Evolutionary conservation across 2,888 invertebrate genomes (phyloP).

Genomic region (Salpingus planirostris): DNA sequence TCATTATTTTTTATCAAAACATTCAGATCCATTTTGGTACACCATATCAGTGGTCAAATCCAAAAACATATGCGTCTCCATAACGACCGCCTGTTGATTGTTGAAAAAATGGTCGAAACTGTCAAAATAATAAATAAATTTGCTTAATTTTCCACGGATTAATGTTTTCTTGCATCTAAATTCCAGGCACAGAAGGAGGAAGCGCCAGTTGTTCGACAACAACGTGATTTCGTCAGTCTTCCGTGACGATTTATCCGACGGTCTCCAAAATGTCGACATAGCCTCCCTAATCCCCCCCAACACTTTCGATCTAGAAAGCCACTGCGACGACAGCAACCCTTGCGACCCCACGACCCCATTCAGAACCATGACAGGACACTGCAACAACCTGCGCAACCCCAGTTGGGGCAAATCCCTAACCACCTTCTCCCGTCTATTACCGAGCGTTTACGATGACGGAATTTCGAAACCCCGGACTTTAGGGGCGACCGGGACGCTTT

Average conservation of each 20-base stretch:
- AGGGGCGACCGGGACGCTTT: conserved; percentile 62
- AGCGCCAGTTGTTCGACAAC: conserved; percentile 66
- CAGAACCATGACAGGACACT: conserved; percentile 72
- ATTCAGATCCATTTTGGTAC: too few relatives aligned
- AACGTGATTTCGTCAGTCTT: conserved; percentile 49
- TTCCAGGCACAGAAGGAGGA: conserved; percentile 49
- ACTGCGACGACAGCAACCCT: conserved; percentile 59
- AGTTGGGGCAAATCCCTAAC: conserved; percentile 75
- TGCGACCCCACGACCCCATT: conserved; percentile 66
- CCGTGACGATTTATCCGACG: conserved; percentile 63
- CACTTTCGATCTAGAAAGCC: conserved; percentile 54
- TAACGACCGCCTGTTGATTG: too few relatives aligned
- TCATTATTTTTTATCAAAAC: too few relatives aligned
- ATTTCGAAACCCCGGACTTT: conserved; percentile 70
- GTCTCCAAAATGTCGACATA: conserved; percentile 71
- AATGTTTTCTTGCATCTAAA: too few relatives aligned
- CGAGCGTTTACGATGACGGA: conserved; percentile 82
- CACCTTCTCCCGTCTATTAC: conserved; percentile 74
- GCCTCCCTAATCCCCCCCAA: conserved; percentile 58
- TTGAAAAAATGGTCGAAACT: too few relatives aligned
- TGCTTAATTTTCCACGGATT: too few relatives aligned
- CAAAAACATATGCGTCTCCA: too few relatives aligned
- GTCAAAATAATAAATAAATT: too few relatives aligned
- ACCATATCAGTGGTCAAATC: too few relatives aligned
- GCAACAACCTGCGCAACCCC: conserved; percentile 80